Evolutionary conservation across 1,140 invertebrate species (phyloP).

Genomic region (Meloidogyne chitwoodi): DNA sequence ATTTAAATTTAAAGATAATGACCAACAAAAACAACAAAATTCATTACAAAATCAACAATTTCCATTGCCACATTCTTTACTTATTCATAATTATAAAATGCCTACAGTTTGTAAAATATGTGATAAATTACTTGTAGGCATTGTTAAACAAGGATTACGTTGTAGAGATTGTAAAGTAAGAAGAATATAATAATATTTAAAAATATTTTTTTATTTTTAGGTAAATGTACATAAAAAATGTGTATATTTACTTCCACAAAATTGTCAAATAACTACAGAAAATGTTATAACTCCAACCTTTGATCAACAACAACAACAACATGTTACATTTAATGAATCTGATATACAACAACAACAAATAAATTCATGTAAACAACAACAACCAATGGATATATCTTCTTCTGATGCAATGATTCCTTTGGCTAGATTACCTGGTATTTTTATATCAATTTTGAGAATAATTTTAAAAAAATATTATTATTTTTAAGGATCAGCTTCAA

Average conservation of each 20-base stretch:
- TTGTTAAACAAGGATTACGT: conserved; percentile 56
- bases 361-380: background rate
- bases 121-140: conserved; percentile 55
- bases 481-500: conserved; percentile 46
- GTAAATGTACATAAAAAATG: conserved; percentile 60
- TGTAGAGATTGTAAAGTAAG: conserved; percentile 57
- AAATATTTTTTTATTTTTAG: conserved; percentile 34
- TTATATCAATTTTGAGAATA: background rate
- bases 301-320: conserved; percentile 29
- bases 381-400: conserved; percentile 7
- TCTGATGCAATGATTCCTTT: conserved; percentile 45
- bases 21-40: background rate
- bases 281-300: conserved; percentile 47
- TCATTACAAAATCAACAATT: conserved; percentile 23
- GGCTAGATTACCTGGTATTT: conserved; percentile 38
- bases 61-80: conserved; percentile 51
- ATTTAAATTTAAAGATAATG: background rate
- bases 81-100: conserved; percentile 56
- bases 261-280: conserved; percentile 50
- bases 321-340: conserved; percentile 24
- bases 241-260: conserved; percentile 39
- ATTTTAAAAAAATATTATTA: background rate
- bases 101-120: conserved; percentile 60
- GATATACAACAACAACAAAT: conserved; percentile 28
- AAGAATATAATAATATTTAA: too few relatives aligned